A percentile compares a stretch with the other conserved stretches of the same genome.
Conservation (phyloP, 2,888 invertebrate species). For the Heliconius charithonia region DNA sequence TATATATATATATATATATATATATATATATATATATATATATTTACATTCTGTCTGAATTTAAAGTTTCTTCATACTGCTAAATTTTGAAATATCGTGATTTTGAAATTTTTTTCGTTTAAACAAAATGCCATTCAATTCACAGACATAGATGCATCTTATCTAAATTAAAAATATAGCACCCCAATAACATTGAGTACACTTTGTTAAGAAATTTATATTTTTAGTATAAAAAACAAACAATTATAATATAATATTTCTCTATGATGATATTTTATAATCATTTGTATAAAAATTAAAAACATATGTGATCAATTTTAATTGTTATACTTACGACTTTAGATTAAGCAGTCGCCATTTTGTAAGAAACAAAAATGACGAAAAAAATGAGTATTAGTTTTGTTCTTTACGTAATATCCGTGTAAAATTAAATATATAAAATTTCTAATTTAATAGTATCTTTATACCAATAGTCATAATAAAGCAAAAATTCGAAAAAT, state of each 20-base stretch:
- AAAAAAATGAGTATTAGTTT: conserved; percentile 23
- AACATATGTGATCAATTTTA: conserved; percentile 1
- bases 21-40: too few relatives aligned
- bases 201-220: conserved; percentile 24
- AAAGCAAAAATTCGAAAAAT: background rate
- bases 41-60: background rate
- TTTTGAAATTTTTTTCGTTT: conserved; percentile 1
- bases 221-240: conserved; percentile 28
- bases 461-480: conserved; percentile 1
- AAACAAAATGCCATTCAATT: conserved; percentile 5
- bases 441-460: background rate
- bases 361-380: background rate
- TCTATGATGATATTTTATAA: conserved; percentile 22
- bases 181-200: conserved; percentile 44
- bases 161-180: conserved; percentile 39
- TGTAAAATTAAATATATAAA: background rate
- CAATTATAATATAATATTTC: conserved; percentile 32
- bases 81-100: background rate
- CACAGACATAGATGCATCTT: conserved; percentile 18
- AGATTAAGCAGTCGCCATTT: conserved; percentile 11
- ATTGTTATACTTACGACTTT: background rate
- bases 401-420: conserved; percentile 6
- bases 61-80: background rate
- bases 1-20: too few relatives aligned
- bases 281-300: conserved; percentile 15